Conservation (phyloP, 2,113 vertebrate genomes). For the Platichthys stellatus region DNA sequence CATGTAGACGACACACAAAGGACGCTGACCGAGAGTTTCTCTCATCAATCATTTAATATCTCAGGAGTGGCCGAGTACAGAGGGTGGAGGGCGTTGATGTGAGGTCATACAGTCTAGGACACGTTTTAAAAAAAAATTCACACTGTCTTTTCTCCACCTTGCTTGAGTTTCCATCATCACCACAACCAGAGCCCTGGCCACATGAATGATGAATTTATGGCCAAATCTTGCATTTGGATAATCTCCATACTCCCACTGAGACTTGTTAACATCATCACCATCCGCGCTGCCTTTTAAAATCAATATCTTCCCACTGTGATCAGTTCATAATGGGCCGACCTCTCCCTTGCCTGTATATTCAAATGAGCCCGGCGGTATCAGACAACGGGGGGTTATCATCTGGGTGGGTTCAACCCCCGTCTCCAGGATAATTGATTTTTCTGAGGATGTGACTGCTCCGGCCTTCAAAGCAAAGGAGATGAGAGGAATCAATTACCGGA, state of each 20-base stretch:
- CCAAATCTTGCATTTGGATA: background rate
- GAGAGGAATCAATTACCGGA: constrained; percentile 72
- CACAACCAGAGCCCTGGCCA: background rate
- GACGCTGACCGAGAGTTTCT: too few relatives aligned
- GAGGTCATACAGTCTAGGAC: too few relatives aligned
- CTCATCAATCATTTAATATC: too few relatives aligned
- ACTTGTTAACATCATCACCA: constrained; percentile 19
- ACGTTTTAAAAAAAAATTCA: too few relatives aligned
- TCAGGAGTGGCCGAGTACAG: too few relatives aligned
- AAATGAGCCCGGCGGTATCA: constrained; percentile 56
- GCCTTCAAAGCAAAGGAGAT: constrained; percentile 53
- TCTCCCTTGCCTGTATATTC: constrained; percentile 25
- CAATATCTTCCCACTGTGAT: constrained; percentile 46
- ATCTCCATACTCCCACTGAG: constrained; percentile 16
- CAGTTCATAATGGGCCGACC: constrained; percentile 17
- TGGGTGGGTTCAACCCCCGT: constrained; percentile 39
- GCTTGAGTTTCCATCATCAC: too few relatives aligned
- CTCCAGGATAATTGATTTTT: constrained; percentile 69
- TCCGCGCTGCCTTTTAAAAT: constrained; percentile 33
- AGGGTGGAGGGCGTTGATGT: too few relatives aligned
- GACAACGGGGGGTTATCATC: constrained; percentile 44
- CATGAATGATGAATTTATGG: constrained; percentile 17
- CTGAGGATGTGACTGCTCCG: constrained; percentile 44
- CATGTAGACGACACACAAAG: too few relatives aligned
- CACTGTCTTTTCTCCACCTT: too few relatives aligned